phyloP scores from a whole-genome alignment of 2,888 invertebrate species.

The Steinernema hermaphroditum region DNA sequence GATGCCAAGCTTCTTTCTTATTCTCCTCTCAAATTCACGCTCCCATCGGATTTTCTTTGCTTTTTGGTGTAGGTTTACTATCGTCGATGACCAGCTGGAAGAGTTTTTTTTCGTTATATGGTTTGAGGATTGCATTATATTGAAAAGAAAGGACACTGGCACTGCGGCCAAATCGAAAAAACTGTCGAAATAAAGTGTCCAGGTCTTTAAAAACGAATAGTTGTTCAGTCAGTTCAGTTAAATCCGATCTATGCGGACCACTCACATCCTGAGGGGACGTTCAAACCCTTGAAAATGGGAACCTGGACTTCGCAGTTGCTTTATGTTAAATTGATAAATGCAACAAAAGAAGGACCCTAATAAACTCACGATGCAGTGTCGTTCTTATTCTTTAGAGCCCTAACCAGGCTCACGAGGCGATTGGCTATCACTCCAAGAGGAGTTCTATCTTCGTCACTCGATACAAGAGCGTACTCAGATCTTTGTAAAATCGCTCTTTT shows the following conservation, averaged over 20 bases:
- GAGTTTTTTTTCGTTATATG: not conserved
- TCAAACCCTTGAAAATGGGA: no score
- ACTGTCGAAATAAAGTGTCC: no score
- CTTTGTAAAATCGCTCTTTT: constrained; percentile 1
- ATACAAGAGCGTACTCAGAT: not conserved
- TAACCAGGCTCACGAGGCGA: constrained; percentile 25
- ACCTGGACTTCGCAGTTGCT: no score
- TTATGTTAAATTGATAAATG: no score
- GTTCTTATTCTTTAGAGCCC: constrained; percentile 34
- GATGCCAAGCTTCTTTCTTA: not conserved
- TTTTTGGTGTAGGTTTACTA: not conserved
- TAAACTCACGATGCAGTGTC: constrained; percentile 21
- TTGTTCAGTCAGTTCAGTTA: no score
- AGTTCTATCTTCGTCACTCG: not conserved
- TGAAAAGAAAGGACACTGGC: no score
- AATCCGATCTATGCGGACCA: no score
- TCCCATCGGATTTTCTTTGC: constrained; percentile 18
- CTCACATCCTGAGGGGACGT: no score
- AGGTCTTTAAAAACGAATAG: no score
- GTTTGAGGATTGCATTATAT: not conserved
- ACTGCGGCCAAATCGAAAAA: no score
- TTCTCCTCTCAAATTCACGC: not conserved
- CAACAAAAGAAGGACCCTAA: no score
- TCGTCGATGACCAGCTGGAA: constrained; percentile 8
- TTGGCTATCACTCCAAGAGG: constrained; percentile 33